Base-by-base conservation (phyloP, 2,888 invertebrate species). In the Laspeyria flexula region DNA sequence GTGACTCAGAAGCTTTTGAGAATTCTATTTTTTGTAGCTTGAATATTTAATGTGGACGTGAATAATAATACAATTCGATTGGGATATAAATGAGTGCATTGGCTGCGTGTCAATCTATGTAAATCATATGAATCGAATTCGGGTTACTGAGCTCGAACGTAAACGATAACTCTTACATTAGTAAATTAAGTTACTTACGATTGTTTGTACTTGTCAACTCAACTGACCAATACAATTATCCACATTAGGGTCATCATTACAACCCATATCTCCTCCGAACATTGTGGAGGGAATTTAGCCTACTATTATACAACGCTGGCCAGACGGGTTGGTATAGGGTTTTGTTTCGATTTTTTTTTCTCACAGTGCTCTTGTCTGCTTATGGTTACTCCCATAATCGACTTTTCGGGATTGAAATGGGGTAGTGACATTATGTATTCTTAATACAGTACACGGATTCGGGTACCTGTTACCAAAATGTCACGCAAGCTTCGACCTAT, bases 401-500 rank as follows among this genome's bases (percentile, higher is more conserved):
- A n/a, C n/a, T n/a, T n/a, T n/a, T n/a, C n/a, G n/a, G n/a, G n/a
- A n/a, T n/a, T n/a, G n/a, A n/a, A n/a, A n/a, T n/a, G n/a, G n/a
- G n/a, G n/a, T n/a, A n/a, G n/a, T n/a, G n/a, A n/a, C n/a, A n/a
- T n/a, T n/a, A n/a, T n/a, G n/a, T n/a, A n/a, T n/a, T n/a, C n/a
- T n/a, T n/a, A n/a, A n/a, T n/a, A n/a, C n/a, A n/a, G n/a, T n/a
- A n/a, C n/a, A n/a, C n/a, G n/a, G n/a, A n/a, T n/a, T 54, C 25
- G 43, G 34, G 34, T 45, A 29, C 35, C 30, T 18, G 30, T 51
- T 58, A 51, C 16, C 12, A 37, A 54, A 51, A 51, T 27, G 15
- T 34, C 44, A 52, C 25, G 47, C 49, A 37, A 61, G 52, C 50
- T 51, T 55, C 12, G 16, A 60, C 38, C 56, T 45, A 51, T 38